phyloP scores from a whole-genome alignment of 2,113 vertebrate genomes.

The Pseudolaguvia tuberculata region DNA sequence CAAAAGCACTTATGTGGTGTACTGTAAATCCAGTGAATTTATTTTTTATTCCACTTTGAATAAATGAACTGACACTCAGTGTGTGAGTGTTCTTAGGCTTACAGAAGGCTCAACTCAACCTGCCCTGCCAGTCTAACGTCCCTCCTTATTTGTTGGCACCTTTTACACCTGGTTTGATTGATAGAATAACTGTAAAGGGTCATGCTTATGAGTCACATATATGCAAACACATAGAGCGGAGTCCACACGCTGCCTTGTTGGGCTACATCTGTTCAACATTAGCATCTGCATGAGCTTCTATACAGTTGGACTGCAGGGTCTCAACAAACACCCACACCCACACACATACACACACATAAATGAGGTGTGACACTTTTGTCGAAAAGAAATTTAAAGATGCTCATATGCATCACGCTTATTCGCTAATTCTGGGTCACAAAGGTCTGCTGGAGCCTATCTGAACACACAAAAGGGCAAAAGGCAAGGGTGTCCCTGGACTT shows the following conservation, averaged over 20 bases:
- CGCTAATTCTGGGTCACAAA: too few relatives aligned
- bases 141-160: conserved; percentile 5
- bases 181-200: conserved; percentile 18
- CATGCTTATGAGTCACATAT: conserved; percentile 18
- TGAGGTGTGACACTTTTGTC: not conserved
- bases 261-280: conserved; percentile 43
- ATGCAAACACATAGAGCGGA: conserved; percentile 25
- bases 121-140: conserved; percentile 22
- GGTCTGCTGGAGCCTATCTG: too few relatives aligned
- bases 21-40: not conserved
- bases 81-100: conserved; percentile 8
- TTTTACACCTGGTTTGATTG: conserved; percentile 11
- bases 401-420: too few relatives aligned
- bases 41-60: not conserved
- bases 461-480: too few relatives aligned
- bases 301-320: conserved; percentile 19
- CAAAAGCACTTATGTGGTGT: not conserved
- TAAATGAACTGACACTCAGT: conserved; percentile 10
- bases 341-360: conserved; percentile 7
- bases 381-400: too few relatives aligned
- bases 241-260: conserved; percentile 40
- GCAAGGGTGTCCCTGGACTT: too few relatives aligned
- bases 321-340: not conserved
- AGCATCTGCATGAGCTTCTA: conserved; percentile 43
- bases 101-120: conserved; percentile 7